Base-by-base conservation (phyloP, 2,797 vertebrate genomes). In the Distichodus sexfasciatus region DNA sequence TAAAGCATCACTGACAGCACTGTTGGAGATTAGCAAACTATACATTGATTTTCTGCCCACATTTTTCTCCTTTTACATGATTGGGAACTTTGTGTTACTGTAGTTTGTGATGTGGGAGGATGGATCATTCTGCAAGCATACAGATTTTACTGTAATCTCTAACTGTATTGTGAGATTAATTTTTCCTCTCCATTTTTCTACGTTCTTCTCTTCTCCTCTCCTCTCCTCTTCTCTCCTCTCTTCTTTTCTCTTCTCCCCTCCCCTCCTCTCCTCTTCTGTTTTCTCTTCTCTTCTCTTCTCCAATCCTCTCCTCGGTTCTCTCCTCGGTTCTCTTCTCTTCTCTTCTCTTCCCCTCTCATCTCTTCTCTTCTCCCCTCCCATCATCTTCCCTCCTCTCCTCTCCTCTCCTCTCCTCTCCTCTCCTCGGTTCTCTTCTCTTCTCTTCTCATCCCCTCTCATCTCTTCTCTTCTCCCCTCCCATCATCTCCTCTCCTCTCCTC, bases 251-350 rank as follows among this genome's bases (percentile, higher is more conserved):
- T 33, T 76, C 75, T 55, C 67, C 66, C 80, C 55, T 46, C 70
- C 71, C 76, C 80, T 64, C 80, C 55, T 46, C 70, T 72, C 76
- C 80, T 76, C 82, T 82, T 83, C 81, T 82, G 78, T 77, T 72
- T 74, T 62, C 72, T 72, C 50, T 63, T 77, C 82, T 66, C 75
- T 64, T 77, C 44, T 26, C n/a, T 28, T 48, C 33, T 40, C 24
- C 6, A 10, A 17, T 43, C 35, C 1, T 23, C 15, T 41, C 7
- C 2, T 6, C 21, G 19, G n/a, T n/a, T n/a, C n/a, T n/a, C n/a
- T n/a, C n/a, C n/a, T n/a, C n/a, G n/a, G n/a, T n/a, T n/a, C n/a
- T n/a, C n/a, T n/a, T n/a, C n/a, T n/a, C 8, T 36, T 28, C n/a
- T 15, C 35, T 33, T 23, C n/a, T 10, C 29, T 58, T 24, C 53